phyloP scores from a whole-genome alignment of 2,888 invertebrate genomes.

The Campopleginae sp. region DNA sequence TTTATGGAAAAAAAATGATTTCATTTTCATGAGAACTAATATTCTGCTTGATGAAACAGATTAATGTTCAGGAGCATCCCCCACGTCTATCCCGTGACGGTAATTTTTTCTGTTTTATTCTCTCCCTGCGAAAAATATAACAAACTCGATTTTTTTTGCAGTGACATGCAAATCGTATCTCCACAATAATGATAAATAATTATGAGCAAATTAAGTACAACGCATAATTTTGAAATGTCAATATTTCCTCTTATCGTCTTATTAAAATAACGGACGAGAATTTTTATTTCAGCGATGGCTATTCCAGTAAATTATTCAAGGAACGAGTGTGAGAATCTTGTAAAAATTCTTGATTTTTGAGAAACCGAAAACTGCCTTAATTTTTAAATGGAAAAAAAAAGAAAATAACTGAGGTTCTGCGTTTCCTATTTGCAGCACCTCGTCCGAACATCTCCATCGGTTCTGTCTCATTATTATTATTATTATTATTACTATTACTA shows the following conservation, averaged over 20 bases:
- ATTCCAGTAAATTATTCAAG: neutral
- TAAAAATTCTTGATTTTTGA: neutral
- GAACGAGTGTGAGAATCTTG: neutral
- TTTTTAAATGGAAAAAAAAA: neutral
- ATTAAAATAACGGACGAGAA: neutral
- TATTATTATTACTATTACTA: neutral
- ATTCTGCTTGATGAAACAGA: too few relatives aligned
- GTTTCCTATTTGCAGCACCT: neutral
- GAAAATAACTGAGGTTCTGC: neutral
- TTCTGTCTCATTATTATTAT: neutral
- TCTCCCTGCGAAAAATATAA: too few relatives aligned
- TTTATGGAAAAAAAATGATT: too few relatives aligned
- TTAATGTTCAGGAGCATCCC: too few relatives aligned
- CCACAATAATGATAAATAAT: neutral
- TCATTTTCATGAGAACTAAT: too few relatives aligned
- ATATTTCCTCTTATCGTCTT: neutral
- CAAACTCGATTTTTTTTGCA: neutral
- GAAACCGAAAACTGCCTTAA: neutral
- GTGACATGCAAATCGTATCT: neutral
- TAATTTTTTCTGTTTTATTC: too few relatives aligned
- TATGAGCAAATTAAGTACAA: neutral
- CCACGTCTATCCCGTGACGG: too few relatives aligned
- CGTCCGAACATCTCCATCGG: neutral
- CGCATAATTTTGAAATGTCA: neutral
- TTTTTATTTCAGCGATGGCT: neutral